Percentiles rank a stretch among this genome's conserved stretches.
Evolutionary conservation across 2,797 vertebrate species (phyloP).

Genomic region (Malurus leucopterus): DNA sequence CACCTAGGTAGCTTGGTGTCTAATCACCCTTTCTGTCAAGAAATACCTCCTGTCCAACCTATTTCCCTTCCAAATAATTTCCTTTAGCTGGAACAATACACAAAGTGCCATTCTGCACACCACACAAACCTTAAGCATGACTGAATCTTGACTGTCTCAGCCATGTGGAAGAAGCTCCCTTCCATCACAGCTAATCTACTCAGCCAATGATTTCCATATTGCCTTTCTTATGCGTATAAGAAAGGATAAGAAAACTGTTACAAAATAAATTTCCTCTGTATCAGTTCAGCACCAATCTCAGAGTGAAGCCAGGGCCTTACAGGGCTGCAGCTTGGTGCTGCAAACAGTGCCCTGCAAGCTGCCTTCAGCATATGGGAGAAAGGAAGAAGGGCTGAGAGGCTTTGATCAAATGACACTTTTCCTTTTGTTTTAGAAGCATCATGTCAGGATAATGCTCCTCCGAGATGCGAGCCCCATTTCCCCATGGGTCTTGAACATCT

Average conservation of each 20-base stretch:
- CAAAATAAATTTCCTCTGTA: not conserved
- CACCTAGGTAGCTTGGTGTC: not conserved
- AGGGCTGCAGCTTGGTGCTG: not conserved
- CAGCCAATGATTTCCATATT: not conserved
- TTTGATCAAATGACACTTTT: slow-evolving; percentile 60
- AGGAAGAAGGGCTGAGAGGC: slow-evolving; percentile 17
- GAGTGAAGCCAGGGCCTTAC: not conserved
- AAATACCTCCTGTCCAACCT: not conserved
- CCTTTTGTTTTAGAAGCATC: slow-evolving; percentile 58
- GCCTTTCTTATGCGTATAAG: not conserved
- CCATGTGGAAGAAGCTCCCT: not conserved
- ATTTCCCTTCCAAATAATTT: not conserved
- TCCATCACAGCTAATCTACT: not conserved
- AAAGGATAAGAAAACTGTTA: not conserved
- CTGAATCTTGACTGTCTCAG: not conserved
- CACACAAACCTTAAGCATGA: not conserved
- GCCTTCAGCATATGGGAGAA: not conserved
- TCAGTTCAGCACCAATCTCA: not conserved
- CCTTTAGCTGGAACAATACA: not conserved
- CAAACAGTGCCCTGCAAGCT: not conserved
- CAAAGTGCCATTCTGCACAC: not conserved
- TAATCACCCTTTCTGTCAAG: not conserved
- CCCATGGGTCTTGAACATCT: slow-evolving; percentile 56
- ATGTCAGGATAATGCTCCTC: slow-evolving; percentile 53
- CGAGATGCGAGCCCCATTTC: slow-evolving; percentile 42